A percentile compares a stretch with the other conserved stretches of the same genome.
Evolutionary conservation across 2,797 vertebrate species (phyloP).

Genomic region (Remorina albescens): DNA sequence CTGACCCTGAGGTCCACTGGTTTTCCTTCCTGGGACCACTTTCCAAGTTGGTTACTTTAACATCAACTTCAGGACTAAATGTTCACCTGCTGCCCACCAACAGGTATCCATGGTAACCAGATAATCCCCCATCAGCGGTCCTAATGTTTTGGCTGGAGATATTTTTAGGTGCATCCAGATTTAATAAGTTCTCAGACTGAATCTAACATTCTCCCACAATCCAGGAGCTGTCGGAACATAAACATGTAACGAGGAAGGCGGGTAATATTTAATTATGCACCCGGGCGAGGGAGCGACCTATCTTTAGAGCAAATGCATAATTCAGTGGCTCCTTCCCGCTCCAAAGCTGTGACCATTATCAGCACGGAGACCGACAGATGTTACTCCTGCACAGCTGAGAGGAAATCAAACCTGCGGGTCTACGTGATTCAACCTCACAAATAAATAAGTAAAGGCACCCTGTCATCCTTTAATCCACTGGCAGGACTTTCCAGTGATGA

Average conservation of each 20-base stretch:
- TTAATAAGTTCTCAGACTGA: slow-evolving; percentile 41
- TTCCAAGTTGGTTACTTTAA: too few species aligned
- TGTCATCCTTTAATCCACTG: not conserved
- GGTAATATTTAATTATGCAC: slow-evolving; percentile 56
- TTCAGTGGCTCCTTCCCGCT: slow-evolving; percentile 57
- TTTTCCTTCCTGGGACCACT: too few species aligned
- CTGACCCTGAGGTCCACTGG: too few species aligned
- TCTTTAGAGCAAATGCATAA: slow-evolving; percentile 73
- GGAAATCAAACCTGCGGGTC: not conserved
- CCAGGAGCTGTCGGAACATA: slow-evolving; percentile 38
- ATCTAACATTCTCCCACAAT: not conserved
- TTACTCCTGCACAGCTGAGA: not conserved
- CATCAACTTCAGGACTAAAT: too few species aligned
- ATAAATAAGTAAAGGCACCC: not conserved
- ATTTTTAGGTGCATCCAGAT: slow-evolving; percentile 48
- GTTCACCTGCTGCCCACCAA: too few species aligned
- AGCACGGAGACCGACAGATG: not conserved
- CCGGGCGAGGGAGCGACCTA: slow-evolving; percentile 39
- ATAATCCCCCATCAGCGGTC: too few species aligned
- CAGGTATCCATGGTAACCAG: too few species aligned
- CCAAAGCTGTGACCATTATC: slow-evolving; percentile 21
- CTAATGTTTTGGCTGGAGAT: slow-evolving; percentile 8
- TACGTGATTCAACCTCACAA: too few species aligned
- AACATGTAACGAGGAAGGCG: slow-evolving; percentile 47
- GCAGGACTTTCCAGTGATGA: not conserved